Base-by-base conservation (phyloP, 2,888 invertebrate species). In the Campoletis raptor region DNA sequence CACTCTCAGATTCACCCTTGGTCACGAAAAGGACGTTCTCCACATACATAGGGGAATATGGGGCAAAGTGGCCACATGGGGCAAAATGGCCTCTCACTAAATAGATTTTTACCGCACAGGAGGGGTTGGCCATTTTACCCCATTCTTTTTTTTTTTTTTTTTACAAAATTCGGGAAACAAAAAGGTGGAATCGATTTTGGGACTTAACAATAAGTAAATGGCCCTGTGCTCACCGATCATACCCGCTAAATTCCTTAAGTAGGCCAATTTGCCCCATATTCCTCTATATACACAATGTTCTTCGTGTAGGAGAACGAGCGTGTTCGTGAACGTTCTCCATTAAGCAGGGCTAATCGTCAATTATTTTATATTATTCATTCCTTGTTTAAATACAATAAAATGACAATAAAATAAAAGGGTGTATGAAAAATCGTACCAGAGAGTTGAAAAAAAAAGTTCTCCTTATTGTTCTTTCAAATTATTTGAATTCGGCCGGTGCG, bases 1-100 rank as follows among this genome's bases (percentile, higher is more conserved):
- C 74, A 37, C 67, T 69, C 52, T 36, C 67, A 45, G 78, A 78
- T 18, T 42, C 37, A 76, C 54, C 69, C 52, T 45, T 42, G 48
- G 61, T 36, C 67, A 48, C 67, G 67, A 73, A 81, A 78, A 61
- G 64, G 57, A 66, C 48, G 70, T 6, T 61, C 30, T 6, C 57
- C 24, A 45, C 30, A 42, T 4, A 52, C 9, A 37, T 40, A 45
- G 6, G 4, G 42, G 57, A 8, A 21, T 57, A 30, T 64, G 2
- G n/a, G 0, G 10, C n/a, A 18, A 10, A 42, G 21, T n/a, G 36
- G n/a, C n/a, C n/a, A n/a, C n/a, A n/a, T n/a, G n/a, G n/a, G n/a
- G n/a, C n/a, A n/a, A n/a, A n/a, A n/a, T 48, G 18, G 37, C n/a
- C n/a, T n/a, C n/a, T n/a, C n/a, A n/a, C n/a, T n/a, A n/a, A n/a